A percentile compares a stretch with the other conserved stretches of the same genome.
phyloP scores from a whole-genome alignment of 2,113 vertebrate genomes.

The Leptodactylus fuscus region DNA sequence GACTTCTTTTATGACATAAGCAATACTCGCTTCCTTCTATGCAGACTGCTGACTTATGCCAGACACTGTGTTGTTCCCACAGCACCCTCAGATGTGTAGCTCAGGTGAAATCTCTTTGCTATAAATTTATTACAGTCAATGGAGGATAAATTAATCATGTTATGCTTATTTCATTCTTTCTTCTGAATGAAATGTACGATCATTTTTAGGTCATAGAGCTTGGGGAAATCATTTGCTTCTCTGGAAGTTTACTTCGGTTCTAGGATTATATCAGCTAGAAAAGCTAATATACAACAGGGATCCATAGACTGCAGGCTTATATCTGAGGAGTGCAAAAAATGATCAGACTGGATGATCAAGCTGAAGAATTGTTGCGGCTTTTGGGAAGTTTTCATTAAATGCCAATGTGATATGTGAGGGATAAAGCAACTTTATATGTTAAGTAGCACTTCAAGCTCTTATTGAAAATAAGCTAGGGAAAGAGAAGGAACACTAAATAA shows the following conservation, averaged over 20 bases:
- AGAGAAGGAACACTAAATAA: neutral
- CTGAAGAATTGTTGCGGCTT: neutral
- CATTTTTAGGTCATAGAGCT: conserved; percentile 16
- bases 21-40: too few relatives aligned
- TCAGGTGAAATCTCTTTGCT: conserved; percentile 1
- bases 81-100: conserved; percentile 8
- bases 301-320: conserved; percentile 11
- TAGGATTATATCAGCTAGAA: neutral
- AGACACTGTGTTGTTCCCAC: neutral
- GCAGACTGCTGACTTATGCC: neutral
- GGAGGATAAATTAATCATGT: neutral
- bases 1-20: too few relatives aligned
- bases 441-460: conserved; percentile 17
- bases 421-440: conserved; percentile 41
- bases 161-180: conserved; percentile 26
- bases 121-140: neutral
- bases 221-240: conserved; percentile 42
- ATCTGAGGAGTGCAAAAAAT: neutral
- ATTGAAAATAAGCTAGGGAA: conserved; percentile 11
- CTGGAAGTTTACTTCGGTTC: neutral
- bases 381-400: conserved; percentile 50
- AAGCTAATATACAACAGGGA: conserved; percentile 38
- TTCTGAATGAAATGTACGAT: neutral
- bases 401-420: conserved; percentile 20
- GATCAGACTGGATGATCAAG: neutral